Evolutionary conservation across 2,888 invertebrate species (phyloP).

Genomic region (Prosopocoilus inquinatus): DNA sequence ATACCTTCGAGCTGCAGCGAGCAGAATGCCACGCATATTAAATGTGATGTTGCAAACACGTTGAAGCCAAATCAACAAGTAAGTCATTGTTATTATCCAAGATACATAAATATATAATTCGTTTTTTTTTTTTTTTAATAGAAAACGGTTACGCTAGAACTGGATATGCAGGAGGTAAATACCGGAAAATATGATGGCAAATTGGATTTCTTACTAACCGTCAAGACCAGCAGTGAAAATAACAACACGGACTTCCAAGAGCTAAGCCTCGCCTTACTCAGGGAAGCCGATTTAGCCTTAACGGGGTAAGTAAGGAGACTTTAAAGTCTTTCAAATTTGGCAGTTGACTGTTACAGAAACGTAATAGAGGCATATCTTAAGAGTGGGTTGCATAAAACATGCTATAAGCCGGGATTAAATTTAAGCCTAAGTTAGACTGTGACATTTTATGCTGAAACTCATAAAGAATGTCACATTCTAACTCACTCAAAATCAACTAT

Average conservation of each 20-base stretch:
- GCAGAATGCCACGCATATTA: slow-evolving; percentile 29
- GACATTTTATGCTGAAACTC: no score
- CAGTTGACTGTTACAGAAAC: no score
- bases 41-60: slow-evolving; percentile 42
- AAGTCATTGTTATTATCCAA: background rate
- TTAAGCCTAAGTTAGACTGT: no score
- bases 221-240: slow-evolving; percentile 46
- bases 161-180: slow-evolving; percentile 40
- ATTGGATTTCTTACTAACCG: slow-evolving; percentile 35
- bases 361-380: background rate
- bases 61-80: slow-evolving; percentile 30
- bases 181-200: slow-evolving; percentile 26
- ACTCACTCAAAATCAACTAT: no score
- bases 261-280: slow-evolving; percentile 21
- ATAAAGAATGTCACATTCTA: no score
- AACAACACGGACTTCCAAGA: slow-evolving; percentile 20
- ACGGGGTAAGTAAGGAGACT: slow-evolving; percentile 43
- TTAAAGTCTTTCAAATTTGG: background rate
- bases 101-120: no score
- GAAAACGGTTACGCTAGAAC: slow-evolving; percentile 33
- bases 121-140: slow-evolving; percentile 27
- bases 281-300: slow-evolving; percentile 44
- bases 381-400: no score
- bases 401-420: no score
- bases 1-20: slow-evolving; percentile 34